Evolutionary conservation across 2,797 vertebrate genomes (phyloP).

Genomic region (Cyprinodon diabolis): DNA sequence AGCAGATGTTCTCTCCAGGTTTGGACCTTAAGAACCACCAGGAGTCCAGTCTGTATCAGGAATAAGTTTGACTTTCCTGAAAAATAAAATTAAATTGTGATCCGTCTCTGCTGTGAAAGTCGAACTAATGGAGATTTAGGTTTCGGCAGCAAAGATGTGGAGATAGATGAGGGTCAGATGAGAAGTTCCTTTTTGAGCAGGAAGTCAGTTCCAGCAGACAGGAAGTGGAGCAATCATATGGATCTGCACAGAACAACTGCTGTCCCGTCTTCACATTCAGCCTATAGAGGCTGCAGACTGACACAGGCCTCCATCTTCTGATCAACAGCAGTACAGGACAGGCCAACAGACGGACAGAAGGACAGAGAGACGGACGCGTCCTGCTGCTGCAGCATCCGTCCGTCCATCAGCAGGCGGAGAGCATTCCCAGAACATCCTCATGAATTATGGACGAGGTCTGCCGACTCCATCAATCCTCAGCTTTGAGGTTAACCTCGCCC

Average conservation of each 20-base stretch:
- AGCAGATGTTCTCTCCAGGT: background rate
- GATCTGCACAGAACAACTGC: background rate
- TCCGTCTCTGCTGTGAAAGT: background rate
- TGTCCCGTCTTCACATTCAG: background rate
- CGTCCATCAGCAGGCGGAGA: background rate
- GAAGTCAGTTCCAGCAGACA: background rate
- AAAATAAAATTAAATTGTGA: background rate
- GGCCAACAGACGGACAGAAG: background rate
- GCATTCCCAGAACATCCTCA: conserved; percentile 37
- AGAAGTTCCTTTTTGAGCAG: background rate
- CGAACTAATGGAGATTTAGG: background rate
- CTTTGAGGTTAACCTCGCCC: background rate
- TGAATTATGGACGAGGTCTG: conserved; percentile 51
- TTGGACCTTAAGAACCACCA: too few relatives aligned
- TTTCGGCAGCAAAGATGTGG: background rate
- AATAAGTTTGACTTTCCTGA: background rate
- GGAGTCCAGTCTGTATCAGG: background rate
- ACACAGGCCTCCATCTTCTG: too few relatives aligned
- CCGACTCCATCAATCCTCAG: conserved; percentile 13
- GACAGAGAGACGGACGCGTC: background rate
- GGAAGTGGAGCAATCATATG: background rate
- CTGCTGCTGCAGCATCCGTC: too few relatives aligned
- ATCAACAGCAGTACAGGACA: background rate
- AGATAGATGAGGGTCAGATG: background rate
- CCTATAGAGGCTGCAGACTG: background rate